phyloP scores from a whole-genome alignment of 2,113 vertebrate genomes.

The Laticauda laticaudata region DNA sequence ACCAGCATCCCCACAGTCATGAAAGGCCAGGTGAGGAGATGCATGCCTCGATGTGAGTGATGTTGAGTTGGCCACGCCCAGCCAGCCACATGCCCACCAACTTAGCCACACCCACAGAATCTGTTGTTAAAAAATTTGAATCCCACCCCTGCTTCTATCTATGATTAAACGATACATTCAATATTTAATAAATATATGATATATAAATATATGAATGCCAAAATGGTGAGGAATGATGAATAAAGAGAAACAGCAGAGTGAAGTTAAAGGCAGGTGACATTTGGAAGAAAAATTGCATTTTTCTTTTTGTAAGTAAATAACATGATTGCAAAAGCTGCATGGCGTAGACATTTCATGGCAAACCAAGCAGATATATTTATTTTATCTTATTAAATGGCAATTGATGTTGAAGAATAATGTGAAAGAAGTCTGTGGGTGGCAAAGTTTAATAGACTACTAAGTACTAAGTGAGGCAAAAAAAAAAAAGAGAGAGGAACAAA shows the following conservation, averaged over 20 bases:
- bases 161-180: neutral
- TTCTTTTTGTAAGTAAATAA: constrained; percentile 31
- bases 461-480: constrained; percentile 38
- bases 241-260: neutral
- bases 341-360: constrained; percentile 37
- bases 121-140: too few species aligned
- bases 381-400: constrained; percentile 29
- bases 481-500: neutral
- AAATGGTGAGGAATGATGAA: constrained; percentile 19
- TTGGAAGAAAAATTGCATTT: constrained; percentile 24
- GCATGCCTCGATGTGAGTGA: too few species aligned
- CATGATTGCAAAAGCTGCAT: constrained; percentile 44
- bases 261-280: constrained; percentile 3
- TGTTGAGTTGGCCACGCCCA: too few species aligned
- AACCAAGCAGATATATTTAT: constrained; percentile 5
- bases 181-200: neutral
- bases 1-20: too few species aligned
- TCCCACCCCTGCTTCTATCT: neutral
- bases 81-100: too few species aligned
- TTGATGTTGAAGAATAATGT: constrained; percentile 8
- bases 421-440: neutral
- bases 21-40: too few species aligned
- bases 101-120: too few species aligned
- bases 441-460: constrained; percentile 38
- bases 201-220: neutral